Evolutionary conservation across 2,888 invertebrate species (phyloP).

Genomic region (Drosophila anceps): DNA sequence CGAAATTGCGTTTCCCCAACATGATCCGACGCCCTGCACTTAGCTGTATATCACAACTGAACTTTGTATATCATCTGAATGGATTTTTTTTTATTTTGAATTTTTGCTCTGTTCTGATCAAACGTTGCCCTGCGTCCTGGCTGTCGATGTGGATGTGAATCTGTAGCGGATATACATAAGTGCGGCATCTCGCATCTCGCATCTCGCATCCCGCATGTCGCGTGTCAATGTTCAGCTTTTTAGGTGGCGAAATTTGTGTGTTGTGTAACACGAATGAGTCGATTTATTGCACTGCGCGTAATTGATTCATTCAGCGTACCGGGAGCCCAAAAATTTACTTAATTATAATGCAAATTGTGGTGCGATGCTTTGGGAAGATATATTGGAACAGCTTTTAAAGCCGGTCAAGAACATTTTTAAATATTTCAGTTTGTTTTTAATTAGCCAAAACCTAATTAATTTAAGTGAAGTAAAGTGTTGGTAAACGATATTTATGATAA

Average conservation of each 20-base stretch:
- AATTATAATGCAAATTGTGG: neutral
- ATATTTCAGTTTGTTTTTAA: too few relatives aligned
- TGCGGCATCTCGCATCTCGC: constrained; percentile 25
- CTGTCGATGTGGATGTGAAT: neutral
- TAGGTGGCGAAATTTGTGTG: constrained; percentile 26
- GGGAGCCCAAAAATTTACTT: neutral
- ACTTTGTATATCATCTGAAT: constrained; percentile 20
- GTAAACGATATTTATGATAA: neutral
- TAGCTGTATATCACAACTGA: constrained; percentile 31
- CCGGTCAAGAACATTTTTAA: neutral
- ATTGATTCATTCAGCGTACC: constrained; percentile 42
- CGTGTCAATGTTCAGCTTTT: constrained; percentile 31
- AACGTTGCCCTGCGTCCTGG: constrained; percentile 9
- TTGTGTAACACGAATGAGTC: constrained; percentile 24
- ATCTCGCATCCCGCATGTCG: constrained; percentile 44
- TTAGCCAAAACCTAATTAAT: neutral
- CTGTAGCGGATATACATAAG: constrained; percentile 32
- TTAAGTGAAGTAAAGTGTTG: neutral
- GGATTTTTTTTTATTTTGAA: neutral
- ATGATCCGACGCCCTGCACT: constrained; percentile 7
- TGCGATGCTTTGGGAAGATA: neutral
- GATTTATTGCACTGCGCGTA: constrained; percentile 27
- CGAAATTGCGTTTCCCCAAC: constrained; percentile 20
- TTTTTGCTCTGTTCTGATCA: constrained; percentile 18
- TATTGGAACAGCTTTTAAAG: neutral